A percentile compares a stretch with the other conserved stretches of the same genome.
These are phyloP conservation scores for Falco cherrug DNA, from an alignment of 2,797 vertebrate genomes.

Conservation along the genomic window DNA sequence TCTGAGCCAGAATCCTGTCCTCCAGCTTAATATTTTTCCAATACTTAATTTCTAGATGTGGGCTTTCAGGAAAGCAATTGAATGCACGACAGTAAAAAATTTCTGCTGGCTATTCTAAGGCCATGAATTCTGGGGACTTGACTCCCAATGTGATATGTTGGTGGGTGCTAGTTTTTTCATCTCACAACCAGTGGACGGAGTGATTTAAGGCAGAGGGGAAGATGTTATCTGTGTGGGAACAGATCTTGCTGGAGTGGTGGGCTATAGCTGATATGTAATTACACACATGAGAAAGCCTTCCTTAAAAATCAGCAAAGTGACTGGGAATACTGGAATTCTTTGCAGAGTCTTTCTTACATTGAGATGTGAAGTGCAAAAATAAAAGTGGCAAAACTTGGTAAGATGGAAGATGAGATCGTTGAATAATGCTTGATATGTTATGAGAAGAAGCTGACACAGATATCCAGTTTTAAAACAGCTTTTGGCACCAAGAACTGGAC, in stretches of 20 bases:
- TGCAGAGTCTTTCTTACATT: neutral
- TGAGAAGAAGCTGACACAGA: constrained; percentile 14
- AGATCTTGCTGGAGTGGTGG: neutral
- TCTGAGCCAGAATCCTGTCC: neutral
- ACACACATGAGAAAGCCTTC: neutral
- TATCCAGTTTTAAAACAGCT: constrained; percentile 3
- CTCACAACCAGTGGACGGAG: neutral
- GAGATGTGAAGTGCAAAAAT: neutral
- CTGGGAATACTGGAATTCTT: neutral
- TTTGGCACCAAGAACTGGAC: neutral
- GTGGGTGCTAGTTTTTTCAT: neutral
- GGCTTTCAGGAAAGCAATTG: neutral
- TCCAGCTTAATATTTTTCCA: neutral
- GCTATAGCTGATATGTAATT: neutral
- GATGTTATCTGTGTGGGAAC: neutral
- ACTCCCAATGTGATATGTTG: neutral
- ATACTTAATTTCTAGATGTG: neutral
- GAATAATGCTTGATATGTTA: neutral
- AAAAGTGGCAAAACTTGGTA: neutral
- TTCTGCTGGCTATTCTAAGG: neutral
- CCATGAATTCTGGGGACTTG: rapidly evolving
- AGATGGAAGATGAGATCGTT: constrained; percentile 7
- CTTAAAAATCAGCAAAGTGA: neutral
- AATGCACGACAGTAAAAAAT: neutral
- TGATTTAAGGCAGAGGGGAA: neutral